Base-by-base conservation (phyloP, 2,888 invertebrate genomes). In the Syrista parreyssii region DNA sequence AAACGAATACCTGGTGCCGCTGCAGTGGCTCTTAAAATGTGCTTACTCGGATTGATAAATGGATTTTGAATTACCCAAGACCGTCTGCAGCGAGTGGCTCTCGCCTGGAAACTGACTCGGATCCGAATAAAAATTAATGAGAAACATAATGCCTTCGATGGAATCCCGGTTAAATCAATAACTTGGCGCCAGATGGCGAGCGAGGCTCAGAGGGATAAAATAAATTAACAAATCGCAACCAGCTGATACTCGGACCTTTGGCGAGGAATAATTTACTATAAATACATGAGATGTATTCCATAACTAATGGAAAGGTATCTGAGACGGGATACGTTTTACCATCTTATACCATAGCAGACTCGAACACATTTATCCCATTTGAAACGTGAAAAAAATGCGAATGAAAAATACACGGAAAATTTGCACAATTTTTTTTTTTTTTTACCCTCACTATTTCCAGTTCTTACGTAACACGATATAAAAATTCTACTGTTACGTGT, bases 111-210 rank as follows among this genome's bases (percentile, higher is more conserved):
- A 23, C 55, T 55, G 55, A 23, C 23, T 55, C 23, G 55, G 55
- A 15, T 32, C 71, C 71, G 31, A 32, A 71, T 71, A 71, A 71
- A 33, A 71, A 33, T 71, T 71, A 71, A 71, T 71, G 71, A 71
- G 71, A 71, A 71, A 71, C 71, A 71, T 71, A 71, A 71, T 71
- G 32, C 32, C 32, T 31, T 33, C 71, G 71, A 33, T 32, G 71
- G 31, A 71, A 71, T 71, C 71, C 55, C 55, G 23, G 23, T 55
- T 55, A 55, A 55, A 55, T 55, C 55, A 55, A 55, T 55, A 55
- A 55, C 55, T 23, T 15, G 55, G 55, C 35, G 74, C 35, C 34
- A 74, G 33, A 6, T 33, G 34, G 74, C 35, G 30, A 34, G 30
- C 34, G 35, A 74, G 12, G 74, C 74, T 74, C 6, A 55, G 55